Evolutionary conservation across 1,140 invertebrate species (phyloP).

Genomic region (Trachelipus rathkii): DNA sequence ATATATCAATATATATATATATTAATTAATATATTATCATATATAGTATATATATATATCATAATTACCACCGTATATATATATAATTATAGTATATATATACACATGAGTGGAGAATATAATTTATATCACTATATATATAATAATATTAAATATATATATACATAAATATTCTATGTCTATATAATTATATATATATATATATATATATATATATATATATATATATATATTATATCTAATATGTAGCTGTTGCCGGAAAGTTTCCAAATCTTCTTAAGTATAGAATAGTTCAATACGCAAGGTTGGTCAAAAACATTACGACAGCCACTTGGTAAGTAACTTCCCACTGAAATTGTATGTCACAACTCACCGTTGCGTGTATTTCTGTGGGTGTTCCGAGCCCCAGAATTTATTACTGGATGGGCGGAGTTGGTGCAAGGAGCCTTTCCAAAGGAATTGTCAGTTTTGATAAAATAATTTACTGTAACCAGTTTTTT

Average conservation of each 20-base stretch:
- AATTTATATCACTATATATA: background rate
- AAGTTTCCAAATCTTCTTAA: slow-evolving; percentile 5
- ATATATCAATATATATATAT: too few species aligned
- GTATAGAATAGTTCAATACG: slow-evolving; percentile 48
- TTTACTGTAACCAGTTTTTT: too few species aligned
- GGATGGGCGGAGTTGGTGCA: slow-evolving; percentile 53
- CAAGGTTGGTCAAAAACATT: slow-evolving; percentile 62
- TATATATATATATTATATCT: slow-evolving; percentile 5
- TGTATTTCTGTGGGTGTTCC: slow-evolving; percentile 57
- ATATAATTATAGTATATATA: background rate
- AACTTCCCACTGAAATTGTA: slow-evolving; percentile 72
- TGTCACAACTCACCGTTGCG: slow-evolving; percentile 57
- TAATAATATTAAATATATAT: background rate
- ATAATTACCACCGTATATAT: too few species aligned
- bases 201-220: too few species aligned
- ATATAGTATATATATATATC: too few species aligned
- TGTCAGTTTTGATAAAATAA: slow-evolving; percentile 14
- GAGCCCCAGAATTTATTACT: slow-evolving; percentile 55
- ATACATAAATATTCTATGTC: too few species aligned
- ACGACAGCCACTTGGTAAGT: slow-evolving; percentile 71
- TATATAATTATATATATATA: too few species aligned
- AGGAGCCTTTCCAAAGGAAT: background rate
- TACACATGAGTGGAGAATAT: background rate
- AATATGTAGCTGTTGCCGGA: slow-evolving; percentile 19
- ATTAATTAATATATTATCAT: too few species aligned